Percentiles rank a stretch among this genome's conserved stretches.
Evolutionary conservation across 2,888 invertebrate species (phyloP).

Genomic region (Furcula furcula): DNA sequence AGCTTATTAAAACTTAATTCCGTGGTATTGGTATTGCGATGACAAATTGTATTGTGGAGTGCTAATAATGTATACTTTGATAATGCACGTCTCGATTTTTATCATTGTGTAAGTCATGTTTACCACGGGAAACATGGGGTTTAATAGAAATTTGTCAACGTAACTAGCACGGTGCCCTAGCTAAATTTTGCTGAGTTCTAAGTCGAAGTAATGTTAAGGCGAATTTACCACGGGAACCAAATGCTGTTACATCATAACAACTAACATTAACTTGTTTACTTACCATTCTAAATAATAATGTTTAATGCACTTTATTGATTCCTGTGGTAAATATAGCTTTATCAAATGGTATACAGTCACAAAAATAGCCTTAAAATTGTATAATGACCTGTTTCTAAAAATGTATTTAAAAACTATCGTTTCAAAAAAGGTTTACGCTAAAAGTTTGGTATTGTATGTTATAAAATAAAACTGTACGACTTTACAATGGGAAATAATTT

Average conservation of each 20-base stretch:
- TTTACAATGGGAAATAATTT: neutral
- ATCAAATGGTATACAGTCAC: neutral
- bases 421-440: neutral
- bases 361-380: neutral
- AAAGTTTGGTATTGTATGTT: neutral
- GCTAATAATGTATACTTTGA: slow-evolving; percentile 47
- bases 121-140: too few species aligned
- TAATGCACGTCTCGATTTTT: slow-evolving; percentile 54
- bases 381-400: neutral
- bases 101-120: slow-evolving; percentile 3
- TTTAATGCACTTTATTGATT: too few species aligned
- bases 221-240: too few species aligned
- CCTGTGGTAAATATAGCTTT: neutral
- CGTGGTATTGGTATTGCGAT: slow-evolving; percentile 57
- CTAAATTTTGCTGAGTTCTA: too few species aligned
- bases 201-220: too few species aligned
- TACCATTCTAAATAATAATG: too few species aligned
- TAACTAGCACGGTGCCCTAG: too few species aligned
- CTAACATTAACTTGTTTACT: too few species aligned
- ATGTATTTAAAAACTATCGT: neutral
- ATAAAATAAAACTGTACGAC: neutral
- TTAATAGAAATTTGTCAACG: too few species aligned
- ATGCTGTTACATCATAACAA: too few species aligned
- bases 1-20: slow-evolving; percentile 78
- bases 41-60: slow-evolving; percentile 38